Evolutionary conservation across 1,140 invertebrate genomes (phyloP).

Genomic region (Hycleus cichorii): DNA sequence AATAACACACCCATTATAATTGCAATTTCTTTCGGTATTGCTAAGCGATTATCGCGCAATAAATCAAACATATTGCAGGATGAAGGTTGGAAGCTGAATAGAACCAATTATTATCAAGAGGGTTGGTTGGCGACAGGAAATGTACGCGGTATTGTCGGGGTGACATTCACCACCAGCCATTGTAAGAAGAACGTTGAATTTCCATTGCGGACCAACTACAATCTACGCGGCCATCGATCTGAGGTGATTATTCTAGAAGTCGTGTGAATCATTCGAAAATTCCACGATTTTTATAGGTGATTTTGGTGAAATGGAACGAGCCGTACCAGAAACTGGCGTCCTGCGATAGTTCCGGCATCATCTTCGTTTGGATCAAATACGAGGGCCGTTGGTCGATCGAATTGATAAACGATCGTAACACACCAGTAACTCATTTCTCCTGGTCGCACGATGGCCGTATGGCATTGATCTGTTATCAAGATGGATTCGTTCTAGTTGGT

Average conservation of each 20-base stretch:
- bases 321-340: slow-evolving; percentile 97
- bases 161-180: slow-evolving; percentile 92
- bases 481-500: slow-evolving; percentile 93
- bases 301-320: slow-evolving; percentile 97
- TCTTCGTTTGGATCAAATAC: slow-evolving; percentile 99
- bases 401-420: slow-evolving; percentile 95
- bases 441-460: slow-evolving; percentile 98
- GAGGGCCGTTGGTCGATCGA: slow-evolving; percentile 98
- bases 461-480: slow-evolving; percentile 97
- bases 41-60: too few relatives aligned
- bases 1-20: too few relatives aligned
- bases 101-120: slow-evolving; percentile 94
- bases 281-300: slow-evolving; percentile 60
- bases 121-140: slow-evolving; percentile 97
- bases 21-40: too few relatives aligned
- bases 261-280: background rate
- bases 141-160: slow-evolving; percentile 86
- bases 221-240: slow-evolving; percentile 90
- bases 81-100: slow-evolving; percentile 88
- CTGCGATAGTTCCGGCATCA: slow-evolving; percentile 95
- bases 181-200: slow-evolving; percentile 74
- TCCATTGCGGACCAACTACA: slow-evolving; percentile 92
- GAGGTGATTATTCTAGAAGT: slow-evolving; percentile 58
- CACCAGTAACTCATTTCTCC: slow-evolving; percentile 92
- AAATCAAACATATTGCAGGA: slow-evolving; percentile 50